Evolutionary conservation across 2,797 vertebrate species (phyloP), one percentile per base, ranked within the genome.

Genomic region (Buphagus erythrorhynchus): DNA sequence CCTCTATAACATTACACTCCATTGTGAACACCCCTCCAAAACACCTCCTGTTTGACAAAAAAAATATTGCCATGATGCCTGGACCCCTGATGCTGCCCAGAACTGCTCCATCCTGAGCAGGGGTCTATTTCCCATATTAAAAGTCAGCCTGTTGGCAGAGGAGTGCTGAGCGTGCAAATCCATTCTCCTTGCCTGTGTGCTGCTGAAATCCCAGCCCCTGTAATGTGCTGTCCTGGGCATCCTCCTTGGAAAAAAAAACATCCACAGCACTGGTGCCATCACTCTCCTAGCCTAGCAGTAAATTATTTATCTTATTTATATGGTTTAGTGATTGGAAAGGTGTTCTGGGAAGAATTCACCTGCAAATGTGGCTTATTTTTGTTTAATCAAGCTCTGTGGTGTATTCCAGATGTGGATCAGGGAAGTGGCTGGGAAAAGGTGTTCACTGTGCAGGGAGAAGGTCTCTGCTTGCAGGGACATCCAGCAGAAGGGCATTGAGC

Each of bases 71-170:
- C 16, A 13, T 7, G 11, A 16, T 83, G 40, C 21, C 17, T 87
- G 85, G 77, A 79, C 58, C 91, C 93, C 91, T 77, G 87, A 87
- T 43, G 75, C 6, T 59, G 57, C 35, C 68, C 65, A 80, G 45
- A 42, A 71, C 46, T 58, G 73, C 46, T 90, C 62, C 86, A 92
- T 69, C 78, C 79, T 24, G 40, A 86, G 68, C 68, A 63, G 49
- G 42, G 65, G 5, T 38, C 42, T 77, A 61, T 91, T 95, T 95
- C 94, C 91, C 85, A 85, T 93, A 57, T 91, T 71, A 88, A 93
- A 94, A 97, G 63, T 86, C 91, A 92, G 43, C 20, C 84, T 72
- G 76, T 84, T 84, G 86, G 88, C 83, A 93, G 88, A 95, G 63
- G 62, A 90, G 62, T 54, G 88, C 86, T 81, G 86, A 92, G 86